phyloP scores from a whole-genome alignment of 2,888 invertebrate genomes.

The Peribatodes rhomboidaria region DNA sequence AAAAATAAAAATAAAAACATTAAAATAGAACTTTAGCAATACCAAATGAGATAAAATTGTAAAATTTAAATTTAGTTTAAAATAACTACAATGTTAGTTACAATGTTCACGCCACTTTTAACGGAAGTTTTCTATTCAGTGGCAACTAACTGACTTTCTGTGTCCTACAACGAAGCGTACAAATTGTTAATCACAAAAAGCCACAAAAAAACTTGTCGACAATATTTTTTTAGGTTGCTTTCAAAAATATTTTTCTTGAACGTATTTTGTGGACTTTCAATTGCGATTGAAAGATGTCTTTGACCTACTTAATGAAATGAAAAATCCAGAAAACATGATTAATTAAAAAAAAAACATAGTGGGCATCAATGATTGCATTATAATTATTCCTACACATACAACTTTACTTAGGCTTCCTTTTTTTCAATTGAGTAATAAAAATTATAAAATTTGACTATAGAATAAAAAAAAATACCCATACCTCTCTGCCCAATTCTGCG shows the following conservation, averaged over 20 bases:
- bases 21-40: too few relatives aligned
- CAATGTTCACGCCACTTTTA: constrained; percentile 4
- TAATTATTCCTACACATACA: too few relatives aligned
- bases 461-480: too few relatives aligned
- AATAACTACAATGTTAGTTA: not conserved
- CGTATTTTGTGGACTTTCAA: not conserved
- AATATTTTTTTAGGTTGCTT: not conserved
- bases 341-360: too few relatives aligned
- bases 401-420: too few relatives aligned
- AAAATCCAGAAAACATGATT: not conserved
- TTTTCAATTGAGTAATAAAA: too few relatives aligned
- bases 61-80: not conserved
- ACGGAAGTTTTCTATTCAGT: constrained; percentile 6
- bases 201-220: not conserved
- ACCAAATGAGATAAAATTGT: too few relatives aligned
- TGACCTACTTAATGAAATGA: not conserved
- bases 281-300: not conserved
- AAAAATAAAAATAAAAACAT: too few relatives aligned
- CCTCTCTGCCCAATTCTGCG: too few relatives aligned
- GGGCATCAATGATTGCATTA: too few relatives aligned
- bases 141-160: constrained; percentile 7
- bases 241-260: constrained; percentile 8
- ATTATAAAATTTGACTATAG: too few relatives aligned
- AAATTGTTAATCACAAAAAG: constrained; percentile 16
- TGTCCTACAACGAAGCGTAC: constrained; percentile 9